Base-by-base conservation (phyloP, 2,888 invertebrate species). In the Tiliacea citrago region DNA sequence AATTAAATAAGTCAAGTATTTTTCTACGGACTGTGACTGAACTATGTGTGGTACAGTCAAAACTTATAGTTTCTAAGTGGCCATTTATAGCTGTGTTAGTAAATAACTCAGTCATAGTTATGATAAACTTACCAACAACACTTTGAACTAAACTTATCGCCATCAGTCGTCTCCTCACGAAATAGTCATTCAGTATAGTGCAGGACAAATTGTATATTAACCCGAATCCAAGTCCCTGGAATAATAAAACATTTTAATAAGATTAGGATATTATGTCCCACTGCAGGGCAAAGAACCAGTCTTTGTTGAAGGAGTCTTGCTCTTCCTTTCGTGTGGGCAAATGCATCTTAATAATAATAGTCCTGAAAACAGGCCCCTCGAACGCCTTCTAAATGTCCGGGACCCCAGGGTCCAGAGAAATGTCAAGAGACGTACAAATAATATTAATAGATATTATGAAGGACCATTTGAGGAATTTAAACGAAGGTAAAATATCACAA, bases 191-290 rank as follows among this genome's bases (percentile, higher is more conserved):
- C 3, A 84, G n/a, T 47, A 83, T 49, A 3, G 86, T 86, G 29
- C 72, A 80, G 16, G 80, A 83, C 35, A 84, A 74, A 74, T 84
- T 84, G 29, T 75, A 84, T 35, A 80, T 71, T 0, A 84, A 55
- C 0, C 84, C 84, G 12, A 65, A 45, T 7, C 86, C 84, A 21
- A 80, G 51, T 4, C 86, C 83, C 84, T 83, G 84, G 7, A 83
- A 83, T 10, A 58, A n/a, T 51, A 16, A 55, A 35, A 35, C 2
- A 18, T 55, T 21, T 47, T 2, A 18, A 47, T 29, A 8, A 13
- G 5, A 63, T 21, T 29, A 63, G 1, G 12, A 18, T 29, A 49
- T 47, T 47, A 47, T 13, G 1, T 18, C 8, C 5, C 13, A 21
- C 1, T 24, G 3, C 12, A 8, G 5, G 6, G 4, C 13, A 21